Base-by-base conservation (phyloP, 2,888 invertebrate species). In the Encarsia formosa region DNA sequence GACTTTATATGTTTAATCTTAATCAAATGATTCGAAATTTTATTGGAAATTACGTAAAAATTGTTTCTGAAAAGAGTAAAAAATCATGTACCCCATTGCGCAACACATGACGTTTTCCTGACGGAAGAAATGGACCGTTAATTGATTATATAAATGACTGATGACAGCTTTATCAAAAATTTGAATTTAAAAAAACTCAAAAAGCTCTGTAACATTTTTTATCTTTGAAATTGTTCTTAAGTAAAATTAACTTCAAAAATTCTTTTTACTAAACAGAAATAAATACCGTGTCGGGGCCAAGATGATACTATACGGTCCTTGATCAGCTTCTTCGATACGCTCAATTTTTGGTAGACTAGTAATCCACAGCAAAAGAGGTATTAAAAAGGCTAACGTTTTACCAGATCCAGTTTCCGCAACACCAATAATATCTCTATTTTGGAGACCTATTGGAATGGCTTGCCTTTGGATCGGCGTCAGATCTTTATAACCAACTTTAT, bases 321-420 rank as follows among this genome's bases (percentile, higher is more conserved):
- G 91, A 75, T 92, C 92, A 5, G 87, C 88, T 76, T 91, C 91
- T 73, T 91, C 91, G 60, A 87, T 81, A 50, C 95, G 81, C 71
- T 93, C 97, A 65, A 88, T 91, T 77, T 99, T 99, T 0, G 99
- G 99, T 41, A 99, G 78, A 23, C 93, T 92, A 66, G 95, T 95
- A 69, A 99, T 98, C 99, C 99, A 99, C 29, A 93, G 88, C 2
- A 99, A 78, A 38, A 99, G 76, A 1, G 99, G 99, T 71, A 99
- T 93, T 5, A 99, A 84, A 76, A 99, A 99, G 5, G 99, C 99
- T 34, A 97, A 80, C 0, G 99, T 99, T 81, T 99, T 99, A 75
- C 99, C 99, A 40, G 93, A 93, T 68, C 99, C 99, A 55, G 99
- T 99, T 78, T 99, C 99, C 37, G 99, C 98, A 15, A 99, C 97